Evolutionary conservation across 2,797 vertebrate genomes (phyloP).

Genomic region (Lithobates pipiens): DNA sequence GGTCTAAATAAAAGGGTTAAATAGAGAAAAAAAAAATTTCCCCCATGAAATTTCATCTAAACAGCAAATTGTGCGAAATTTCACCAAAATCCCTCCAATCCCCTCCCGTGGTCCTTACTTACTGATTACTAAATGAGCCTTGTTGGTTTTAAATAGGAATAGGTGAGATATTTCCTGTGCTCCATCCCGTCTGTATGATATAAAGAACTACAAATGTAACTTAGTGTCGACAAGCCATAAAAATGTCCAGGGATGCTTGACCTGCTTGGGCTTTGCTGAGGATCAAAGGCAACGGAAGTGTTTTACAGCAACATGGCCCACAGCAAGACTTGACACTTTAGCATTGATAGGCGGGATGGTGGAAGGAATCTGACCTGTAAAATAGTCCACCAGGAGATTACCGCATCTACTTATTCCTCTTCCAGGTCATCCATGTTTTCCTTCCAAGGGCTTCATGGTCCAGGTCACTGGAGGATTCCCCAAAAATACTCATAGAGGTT

Average conservation of each 20-base stretch:
- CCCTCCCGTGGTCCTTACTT: too few species aligned
- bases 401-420: not conserved
- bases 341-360: not conserved
- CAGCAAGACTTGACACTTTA: slow-evolving; percentile 36
- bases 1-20: too few species aligned
- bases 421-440: not conserved
- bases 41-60: too few species aligned
- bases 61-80: too few species aligned
- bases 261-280: not conserved
- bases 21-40: too few species aligned
- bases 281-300: slow-evolving; percentile 44
- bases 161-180: slow-evolving; percentile 10
- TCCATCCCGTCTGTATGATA: not conserved
- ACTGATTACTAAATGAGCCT: not conserved
- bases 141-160: not conserved
- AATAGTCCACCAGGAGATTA: not conserved
- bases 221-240: slow-evolving; percentile 33
- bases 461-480: not conserved
- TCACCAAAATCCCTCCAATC: too few species aligned
- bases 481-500: not conserved
- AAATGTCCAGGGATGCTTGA: slow-evolving; percentile 9
- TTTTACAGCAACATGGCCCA: slow-evolving; percentile 21
- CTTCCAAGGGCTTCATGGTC: not conserved
- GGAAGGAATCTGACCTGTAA: slow-evolving; percentile 29
- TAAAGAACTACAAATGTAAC: slow-evolving; percentile 7